Base-by-base conservation (phyloP, 2,797 vertebrate species). In the Alosa sapidissima region DNA sequence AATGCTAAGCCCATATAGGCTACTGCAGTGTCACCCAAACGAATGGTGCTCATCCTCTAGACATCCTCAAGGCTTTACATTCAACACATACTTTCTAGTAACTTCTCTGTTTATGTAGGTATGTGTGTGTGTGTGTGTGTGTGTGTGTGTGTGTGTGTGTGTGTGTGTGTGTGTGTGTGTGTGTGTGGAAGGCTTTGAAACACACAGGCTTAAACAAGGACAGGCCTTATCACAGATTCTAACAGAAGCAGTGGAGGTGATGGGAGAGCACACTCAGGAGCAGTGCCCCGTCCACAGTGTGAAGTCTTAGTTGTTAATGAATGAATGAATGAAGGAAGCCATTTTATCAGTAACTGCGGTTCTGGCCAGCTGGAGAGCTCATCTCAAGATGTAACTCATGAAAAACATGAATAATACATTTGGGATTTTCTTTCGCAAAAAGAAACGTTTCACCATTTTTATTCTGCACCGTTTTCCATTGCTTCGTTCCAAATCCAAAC, bases 1-100 rank as follows among this genome's bases (percentile, higher is more conserved):
- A 91, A 91, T 90, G 89, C 87, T 41, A 49, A 11, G 85, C 87
- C 58, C n/a, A 9, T 49, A 45, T 82, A 28, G 28, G 28, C 28
- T 28, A 89, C 85, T 89, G 86, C 65, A 36, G 28, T 36, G 65
- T 72, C 91, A 87, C 87, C n/a, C 85, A 83, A 60, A 62, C 65
- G 11, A 14, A 88, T 14, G 11, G 2, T 41, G 41, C 41, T 41
- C 41, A 41, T 47, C 52, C 45, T 21, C 41, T 28, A 24, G 54
- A 7, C 52, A 52, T 82, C 28, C 21, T 45, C 24, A 48, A 81
- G 85, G 85, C 0, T 36, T 36, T 72, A 72, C 33, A 65, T 65
- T 28, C 8, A 28, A 65, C 10, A 3, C 33, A 16, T 33, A 68
- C 14, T 72, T 3, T 72, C 33, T 72, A 36, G 33, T 16, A 41